phyloP scores from a whole-genome alignment of 2,113 vertebrate genomes.

The Felis chaus region DNA sequence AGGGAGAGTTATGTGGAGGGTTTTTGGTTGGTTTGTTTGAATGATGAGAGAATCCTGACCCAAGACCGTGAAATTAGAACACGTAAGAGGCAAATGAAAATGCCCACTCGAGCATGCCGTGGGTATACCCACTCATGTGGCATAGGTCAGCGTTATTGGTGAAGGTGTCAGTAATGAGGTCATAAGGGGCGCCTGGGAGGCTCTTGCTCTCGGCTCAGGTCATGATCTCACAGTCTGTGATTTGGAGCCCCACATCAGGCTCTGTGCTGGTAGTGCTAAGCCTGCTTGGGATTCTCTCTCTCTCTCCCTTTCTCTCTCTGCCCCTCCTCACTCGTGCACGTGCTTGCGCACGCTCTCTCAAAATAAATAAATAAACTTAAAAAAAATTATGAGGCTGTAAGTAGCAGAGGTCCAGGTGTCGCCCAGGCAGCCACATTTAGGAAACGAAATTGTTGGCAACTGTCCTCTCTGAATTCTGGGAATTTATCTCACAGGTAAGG shows the following conservation, averaged over 20 bases:
- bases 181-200: no score
- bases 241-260: no score
- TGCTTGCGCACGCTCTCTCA: no score
- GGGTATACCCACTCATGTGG: not conserved
- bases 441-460: slow-evolving; percentile 78
- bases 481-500: not conserved
- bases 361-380: no score
- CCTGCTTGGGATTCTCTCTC: no score
- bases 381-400: slow-evolving; percentile 34
- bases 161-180: slow-evolving; percentile 28
- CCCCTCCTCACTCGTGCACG: no score
- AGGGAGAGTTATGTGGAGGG: slow-evolving; percentile 50
- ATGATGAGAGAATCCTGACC: slow-evolving; percentile 78
- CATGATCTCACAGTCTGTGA: no score
- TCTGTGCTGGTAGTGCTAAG: no score
- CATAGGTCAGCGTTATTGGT: slow-evolving; percentile 5
- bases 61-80: not conserved
- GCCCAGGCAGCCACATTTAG: slow-evolving; percentile 80
- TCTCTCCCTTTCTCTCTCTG: no score
- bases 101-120: not conserved
- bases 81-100: not conserved
- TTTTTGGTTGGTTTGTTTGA: slow-evolving; percentile 61
- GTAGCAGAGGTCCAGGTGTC: slow-evolving; percentile 58
- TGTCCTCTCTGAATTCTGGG: slow-evolving; percentile 76
- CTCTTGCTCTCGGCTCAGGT: no score